Percentiles rank a stretch among this genome's conserved stretches.
Conservation (phyloP, 2,113 vertebrate genomes). For the Acanthisitta chloris region DNA sequence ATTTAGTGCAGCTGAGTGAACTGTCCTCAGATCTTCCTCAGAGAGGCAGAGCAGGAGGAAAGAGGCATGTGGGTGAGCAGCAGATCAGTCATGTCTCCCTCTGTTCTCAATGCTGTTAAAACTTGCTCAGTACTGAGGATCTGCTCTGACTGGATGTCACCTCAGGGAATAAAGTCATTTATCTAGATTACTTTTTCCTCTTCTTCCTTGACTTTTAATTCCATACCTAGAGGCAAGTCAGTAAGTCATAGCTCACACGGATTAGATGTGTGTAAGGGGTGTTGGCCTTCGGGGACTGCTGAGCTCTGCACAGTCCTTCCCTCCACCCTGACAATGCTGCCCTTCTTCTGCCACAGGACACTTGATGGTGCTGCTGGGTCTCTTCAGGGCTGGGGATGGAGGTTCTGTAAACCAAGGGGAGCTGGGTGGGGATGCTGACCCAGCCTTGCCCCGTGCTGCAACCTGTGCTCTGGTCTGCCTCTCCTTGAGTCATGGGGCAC, state of each 20-base stretch:
- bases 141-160: conserved; percentile 81
- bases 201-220: conserved; percentile 80
- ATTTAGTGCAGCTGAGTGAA: conserved; percentile 72
- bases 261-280: conserved; percentile 75
- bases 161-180: conserved; percentile 79
- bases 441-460: neutral
- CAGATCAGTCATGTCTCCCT: conserved; percentile 58
- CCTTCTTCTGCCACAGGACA: conserved; percentile 35
- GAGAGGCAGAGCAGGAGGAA: conserved; percentile 52
- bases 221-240: conserved; percentile 83
- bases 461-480: neutral
- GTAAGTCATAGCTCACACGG: conserved; percentile 83
- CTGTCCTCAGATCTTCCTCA: conserved; percentile 66
- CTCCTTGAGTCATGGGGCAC: neutral
- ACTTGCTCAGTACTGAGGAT: conserved; percentile 80
- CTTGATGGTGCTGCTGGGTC: conserved; percentile 39
- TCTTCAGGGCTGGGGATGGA: conserved; percentile 1
- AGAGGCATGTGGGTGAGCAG: conserved; percentile 62
- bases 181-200: conserved; percentile 84
- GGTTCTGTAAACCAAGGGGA: neutral
- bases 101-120: conserved; percentile 80
- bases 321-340: conserved; percentile 59
- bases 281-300: conserved; percentile 65
- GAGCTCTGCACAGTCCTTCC: conserved; percentile 29
- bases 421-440: neutral